Conservation (phyloP, 2,888 invertebrate species). For the Trachelus tabidus region DNA sequence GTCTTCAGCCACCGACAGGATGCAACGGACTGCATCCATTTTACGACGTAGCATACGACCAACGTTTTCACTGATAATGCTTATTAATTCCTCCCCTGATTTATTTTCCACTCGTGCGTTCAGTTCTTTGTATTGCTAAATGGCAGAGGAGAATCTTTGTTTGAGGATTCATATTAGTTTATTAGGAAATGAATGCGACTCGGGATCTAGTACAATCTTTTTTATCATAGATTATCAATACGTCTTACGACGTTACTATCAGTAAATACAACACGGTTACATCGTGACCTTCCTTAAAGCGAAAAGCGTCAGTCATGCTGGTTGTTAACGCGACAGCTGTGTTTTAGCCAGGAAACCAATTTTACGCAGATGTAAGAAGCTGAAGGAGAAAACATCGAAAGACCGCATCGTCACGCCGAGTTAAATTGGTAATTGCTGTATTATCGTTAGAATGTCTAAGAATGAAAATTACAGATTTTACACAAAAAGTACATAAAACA, state of each 20-base stretch:
- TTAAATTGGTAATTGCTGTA: background rate
- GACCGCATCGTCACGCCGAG: background rate
- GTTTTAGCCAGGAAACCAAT: background rate
- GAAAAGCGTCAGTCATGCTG: background rate
- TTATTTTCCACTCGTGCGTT: conserved; percentile 84
- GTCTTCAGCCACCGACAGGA: conserved; percentile 80
- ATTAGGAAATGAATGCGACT: background rate
- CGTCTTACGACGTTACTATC: background rate
- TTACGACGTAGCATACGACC: conserved; percentile 87
- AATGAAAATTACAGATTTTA: background rate
- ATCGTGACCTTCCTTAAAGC: background rate
- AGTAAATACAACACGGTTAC: background rate
- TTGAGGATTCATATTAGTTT: background rate
- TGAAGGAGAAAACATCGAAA: background rate
- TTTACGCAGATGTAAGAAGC: background rate
- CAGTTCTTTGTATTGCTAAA: conserved; percentile 80
- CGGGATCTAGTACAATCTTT: background rate
- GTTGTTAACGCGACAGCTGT: background rate
- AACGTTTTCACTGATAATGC: conserved; percentile 83
- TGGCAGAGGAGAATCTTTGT: background rate
- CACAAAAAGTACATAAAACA: background rate
- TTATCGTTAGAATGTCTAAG: background rate
- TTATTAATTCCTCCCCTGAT: conserved; percentile 82
- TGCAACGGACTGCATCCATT: conserved; percentile 90
- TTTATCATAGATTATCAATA: background rate